Evolutionary conservation across 2,888 invertebrate species (phyloP), one percentile per base, ranked within the genome.

Genomic region (Theretra japonica): DNA sequence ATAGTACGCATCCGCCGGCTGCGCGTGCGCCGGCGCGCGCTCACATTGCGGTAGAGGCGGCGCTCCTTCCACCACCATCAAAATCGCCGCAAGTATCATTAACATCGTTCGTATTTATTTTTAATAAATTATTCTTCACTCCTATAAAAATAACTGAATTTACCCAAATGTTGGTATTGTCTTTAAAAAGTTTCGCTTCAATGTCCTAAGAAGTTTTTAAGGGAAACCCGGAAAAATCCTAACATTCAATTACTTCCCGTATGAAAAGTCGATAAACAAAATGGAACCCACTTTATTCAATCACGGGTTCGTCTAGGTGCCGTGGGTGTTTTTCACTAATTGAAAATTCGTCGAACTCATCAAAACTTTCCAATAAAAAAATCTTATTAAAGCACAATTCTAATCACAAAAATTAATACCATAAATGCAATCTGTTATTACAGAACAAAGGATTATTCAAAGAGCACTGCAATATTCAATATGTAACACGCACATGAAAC

Each of bases 1-100:
- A 89, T 96, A 98, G 75, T 96, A 95, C 68, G 96, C 96, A 82
- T 97, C 96, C 0, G 97, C 96, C 0, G 95, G 94, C 85, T 90
- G 90, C 58, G 93, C 90, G 77, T 91, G 87, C 41, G 86, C 79
- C 33, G 93, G 90, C 1, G 92, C 90, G 7, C 85, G 86, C 71
- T 88, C 88, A 75, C 94, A 93, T 50, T 73, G 73, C 60, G 58
- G 70, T 23, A 53, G 6, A 4, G 62, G 15, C 33, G 53, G 21
- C n/a, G 72, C 50, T 8, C 41, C 50, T 8, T 53, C 53, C 59
- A 53, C 60, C 11, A 33, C 68, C 48, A 68, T 53, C 41, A 70
- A 23, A 17, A 17, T 30, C 50, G 50, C 19, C 48, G 30, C 50
- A 48, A 70, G 21, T 57, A 70, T 58, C 6, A 23, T 57, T 30